Base-by-base conservation (phyloP, 2,797 vertebrate genomes). In the Bovichtus diacanthus region DNA sequence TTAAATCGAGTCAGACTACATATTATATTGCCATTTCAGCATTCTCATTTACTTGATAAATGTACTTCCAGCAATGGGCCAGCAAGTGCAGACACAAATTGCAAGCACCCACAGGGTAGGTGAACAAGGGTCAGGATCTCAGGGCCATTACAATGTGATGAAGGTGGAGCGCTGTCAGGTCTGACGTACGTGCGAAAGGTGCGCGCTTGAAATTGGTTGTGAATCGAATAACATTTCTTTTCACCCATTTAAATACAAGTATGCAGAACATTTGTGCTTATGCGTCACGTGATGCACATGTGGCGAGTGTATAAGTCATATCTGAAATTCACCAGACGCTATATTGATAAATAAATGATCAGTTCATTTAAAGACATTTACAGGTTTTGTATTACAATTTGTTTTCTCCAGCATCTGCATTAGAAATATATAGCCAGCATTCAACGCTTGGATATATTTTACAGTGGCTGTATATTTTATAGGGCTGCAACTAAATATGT, bases 31-130 rank as follows among this genome's bases (percentile, higher is more conserved):
- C 27, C 6, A 27, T 56, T 50, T 77, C 62, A 73, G 39, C 36
- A 63, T 60, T 83, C 64, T 15, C 7, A 27, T 70, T 72, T 23
- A 31, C 53, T 64, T 46, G 19, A 55, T 68, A 18, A 56, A 29
- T 16, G 19, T 23, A 25, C 36, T 72, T 21, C 8, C 2, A 64
- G 44, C 51, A 61, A 44, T 0, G 3, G 6, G 36, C 16, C 34
- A 50, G 46, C 36, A 39, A 41, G 49, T 12, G 16, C 2, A 1
- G 65, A 49, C 19, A 56, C 31, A 79, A 77, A 77, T 11, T 67
- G 23, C 51, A 67, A 2, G 8, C 74, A 43, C 8, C 16, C 46
- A 63, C 43, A 74, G n/a, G 69, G 61, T 46, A 18, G 43, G 58
- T 1, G 54, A 21, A 4, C 50, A 60, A 60, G n/a, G 80, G 73